phyloP scores from a whole-genome alignment of 1,140 invertebrate species.

The Euschistus heros region DNA sequence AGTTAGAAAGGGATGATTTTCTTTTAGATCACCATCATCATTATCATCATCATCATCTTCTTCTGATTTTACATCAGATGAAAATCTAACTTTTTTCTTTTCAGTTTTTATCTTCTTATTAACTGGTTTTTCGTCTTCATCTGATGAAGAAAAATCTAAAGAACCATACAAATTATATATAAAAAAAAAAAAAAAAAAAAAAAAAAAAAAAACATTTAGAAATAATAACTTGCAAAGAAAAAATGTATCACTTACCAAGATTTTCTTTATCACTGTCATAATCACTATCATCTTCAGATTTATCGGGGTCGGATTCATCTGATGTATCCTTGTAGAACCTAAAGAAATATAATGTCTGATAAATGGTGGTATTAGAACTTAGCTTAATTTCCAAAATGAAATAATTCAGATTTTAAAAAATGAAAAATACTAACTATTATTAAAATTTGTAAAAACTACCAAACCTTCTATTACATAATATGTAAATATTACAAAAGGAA shows the following conservation, averaged over 20 bases:
- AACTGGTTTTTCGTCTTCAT: slow-evolving; percentile 22
- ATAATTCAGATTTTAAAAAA: too few species aligned
- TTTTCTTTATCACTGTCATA: slow-evolving; percentile 30
- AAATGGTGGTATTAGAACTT: too few species aligned
- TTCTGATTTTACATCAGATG: slow-evolving; percentile 33
- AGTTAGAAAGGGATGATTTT: slow-evolving; percentile 68
- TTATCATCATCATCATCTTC: slow-evolving; percentile 44
- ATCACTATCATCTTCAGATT: slow-evolving; percentile 33
- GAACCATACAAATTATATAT: neutral
- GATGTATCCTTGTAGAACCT: slow-evolving; percentile 29
- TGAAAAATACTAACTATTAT: neutral
- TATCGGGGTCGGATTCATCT: slow-evolving; percentile 51
- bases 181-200: slow-evolving; percentile 7
- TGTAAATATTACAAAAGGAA: too few species aligned
- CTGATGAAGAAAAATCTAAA: slow-evolving; percentile 12
- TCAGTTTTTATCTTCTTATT: slow-evolving; percentile 16
- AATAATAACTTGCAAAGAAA: neutral
- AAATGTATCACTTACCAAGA: slow-evolving; percentile 13
- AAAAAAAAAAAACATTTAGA: neutral
- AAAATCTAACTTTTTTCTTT: slow-evolving; percentile 25
- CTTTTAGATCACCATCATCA: slow-evolving; percentile 36
- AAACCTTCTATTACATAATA: too few species aligned
- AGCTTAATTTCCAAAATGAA: too few species aligned
- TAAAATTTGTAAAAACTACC: too few species aligned
- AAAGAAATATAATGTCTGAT: neutral